Evolutionary conservation across 1,140 invertebrate genomes (phyloP), one percentile per base, ranked within the genome.

Genomic region (Anastatus disparis): DNA sequence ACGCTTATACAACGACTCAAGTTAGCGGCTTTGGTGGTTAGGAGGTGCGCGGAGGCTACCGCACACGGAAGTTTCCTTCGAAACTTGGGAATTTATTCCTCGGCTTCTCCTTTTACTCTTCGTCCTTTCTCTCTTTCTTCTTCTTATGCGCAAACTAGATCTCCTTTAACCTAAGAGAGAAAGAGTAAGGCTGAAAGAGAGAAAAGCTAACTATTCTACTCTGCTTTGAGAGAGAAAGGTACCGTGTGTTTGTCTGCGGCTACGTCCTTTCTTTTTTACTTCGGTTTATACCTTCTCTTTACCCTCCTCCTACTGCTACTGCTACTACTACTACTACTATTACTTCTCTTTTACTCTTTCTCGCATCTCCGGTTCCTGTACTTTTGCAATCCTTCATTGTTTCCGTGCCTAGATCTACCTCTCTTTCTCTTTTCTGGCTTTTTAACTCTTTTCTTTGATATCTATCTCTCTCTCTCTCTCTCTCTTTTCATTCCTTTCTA

Each of bases 1-100:
- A 46, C 58, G 48, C 63, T 71, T 55, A 68, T 65, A 55, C 53
- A 56, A 65, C 66, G 70, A 44, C 24, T 53, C 61, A 50, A 72
- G 55, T 70, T 66, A 46, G 63, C 52, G 56, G 68, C 52, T 67
- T 69, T 55, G 56, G 65, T 35, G 61, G 71, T 69, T 68, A 40
- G 15, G 22, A 52, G n/a, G 31, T 29, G 61, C 52, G 56, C 48
- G 42, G n/a, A 17, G 31, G 35, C 44, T 46, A 64, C 55, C 29
- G 55, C 46, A 71, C 56, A 40, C 42, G 55, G 42, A 55, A 65
- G 67, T 74, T 78, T 66, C 65, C 73, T 75, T 79, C 74, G 72
- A 78, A 80, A 80, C 74, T 80, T 79, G 63, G 55, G 50, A 78
- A 80, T 80, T 78, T 77, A 79, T 79, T 79, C 71, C 56, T 52